Evolutionary conservation across 1,140 invertebrate species (phyloP).

Genomic region (Cotesia chilonis): DNA sequence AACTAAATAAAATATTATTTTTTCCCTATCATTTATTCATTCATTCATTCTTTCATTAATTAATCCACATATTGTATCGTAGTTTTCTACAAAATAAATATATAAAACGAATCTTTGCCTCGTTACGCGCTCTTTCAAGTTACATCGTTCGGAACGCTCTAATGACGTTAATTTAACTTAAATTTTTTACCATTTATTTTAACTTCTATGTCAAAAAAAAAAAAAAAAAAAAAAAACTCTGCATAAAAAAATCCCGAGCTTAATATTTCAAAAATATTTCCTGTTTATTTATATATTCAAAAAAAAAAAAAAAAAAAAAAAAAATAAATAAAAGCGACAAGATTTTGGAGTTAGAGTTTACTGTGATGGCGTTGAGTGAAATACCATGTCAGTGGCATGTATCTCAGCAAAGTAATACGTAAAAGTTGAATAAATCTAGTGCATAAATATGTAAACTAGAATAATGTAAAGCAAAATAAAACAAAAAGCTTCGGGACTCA

Average conservation of each 20-base stretch:
- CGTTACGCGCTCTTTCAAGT: conserved; percentile 9
- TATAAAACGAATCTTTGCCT: conserved; percentile 20
- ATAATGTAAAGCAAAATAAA: background rate
- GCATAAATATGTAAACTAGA: background rate
- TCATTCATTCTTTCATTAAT: background rate
- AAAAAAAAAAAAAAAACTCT: background rate
- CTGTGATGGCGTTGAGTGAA: too few relatives aligned
- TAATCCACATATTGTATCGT: conserved; percentile 13
- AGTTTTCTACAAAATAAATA: background rate
- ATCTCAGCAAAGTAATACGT: background rate
- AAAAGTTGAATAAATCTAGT: background rate
- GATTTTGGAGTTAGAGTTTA: too few relatives aligned
- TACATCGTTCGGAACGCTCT: conserved; percentile 23
- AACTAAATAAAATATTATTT: too few relatives aligned
- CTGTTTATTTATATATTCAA: background rate
- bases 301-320: too few relatives aligned
- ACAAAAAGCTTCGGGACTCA: background rate
- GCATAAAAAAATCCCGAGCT: background rate
- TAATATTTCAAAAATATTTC: background rate
- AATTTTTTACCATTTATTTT: background rate
- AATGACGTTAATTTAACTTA: conserved; percentile 17
- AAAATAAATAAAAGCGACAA: too few relatives aligned
- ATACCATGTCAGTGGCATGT: too few relatives aligned
- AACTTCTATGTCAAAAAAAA: background rate
- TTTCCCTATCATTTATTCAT: too few relatives aligned